These are phyloP conservation scores for Diacarnus erythraeanus DNA, from an alignment of 37 sponge, comb jelly and placozoan genomes.

Conservation along the genomic window DNA sequence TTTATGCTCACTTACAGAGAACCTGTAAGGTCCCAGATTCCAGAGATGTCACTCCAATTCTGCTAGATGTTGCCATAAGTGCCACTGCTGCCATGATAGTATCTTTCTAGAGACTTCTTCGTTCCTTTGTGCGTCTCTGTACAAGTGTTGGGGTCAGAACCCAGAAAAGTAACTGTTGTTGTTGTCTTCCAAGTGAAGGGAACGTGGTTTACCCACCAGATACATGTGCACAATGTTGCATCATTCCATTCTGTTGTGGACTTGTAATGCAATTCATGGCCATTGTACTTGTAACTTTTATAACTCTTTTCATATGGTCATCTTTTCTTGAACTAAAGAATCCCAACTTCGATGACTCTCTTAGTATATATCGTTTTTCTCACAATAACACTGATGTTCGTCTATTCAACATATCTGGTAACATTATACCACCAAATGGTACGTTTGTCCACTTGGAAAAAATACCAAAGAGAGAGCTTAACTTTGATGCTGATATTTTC, in stretches of 20 bases:
- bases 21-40: background rate
- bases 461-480: background rate
- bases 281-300: background rate
- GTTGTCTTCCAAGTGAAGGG: background rate
- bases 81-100: background rate
- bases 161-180: background rate
- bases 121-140: background rate
- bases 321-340: background rate
- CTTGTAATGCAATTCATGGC: background rate
- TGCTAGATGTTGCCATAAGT: background rate
- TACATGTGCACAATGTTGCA: slow-evolving; percentile 9
- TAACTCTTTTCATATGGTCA: background rate
- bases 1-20: slow-evolving; percentile 3
- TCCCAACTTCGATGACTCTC: slow-evolving; percentile 7
- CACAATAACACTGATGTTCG: background rate
- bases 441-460: slow-evolving; percentile 2
- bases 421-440: slow-evolving; percentile 20
- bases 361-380: slow-evolving; percentile 6
- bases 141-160: background rate
- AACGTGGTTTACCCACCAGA: background rate
- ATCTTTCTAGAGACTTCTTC: background rate
- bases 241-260: background rate
- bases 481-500: background rate
- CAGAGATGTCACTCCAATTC: background rate
- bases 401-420: slow-evolving; percentile 14